phyloP scores from a whole-genome alignment of 64 coral and sea anemone genomes.

The Porites australiensis region DNA sequence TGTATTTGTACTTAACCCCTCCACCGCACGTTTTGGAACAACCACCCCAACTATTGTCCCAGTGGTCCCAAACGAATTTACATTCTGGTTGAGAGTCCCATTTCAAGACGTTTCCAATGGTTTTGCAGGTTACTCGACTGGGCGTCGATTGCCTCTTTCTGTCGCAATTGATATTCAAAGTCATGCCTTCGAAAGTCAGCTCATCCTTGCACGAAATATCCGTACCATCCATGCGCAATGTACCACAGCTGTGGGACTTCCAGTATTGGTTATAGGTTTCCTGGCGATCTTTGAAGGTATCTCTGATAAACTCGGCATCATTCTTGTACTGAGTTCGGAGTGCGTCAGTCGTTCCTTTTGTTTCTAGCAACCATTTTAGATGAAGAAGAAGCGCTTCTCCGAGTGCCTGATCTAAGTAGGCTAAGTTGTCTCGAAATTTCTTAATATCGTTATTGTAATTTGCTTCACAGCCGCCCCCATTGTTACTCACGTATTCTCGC shows the following conservation, averaged over 20 bases:
- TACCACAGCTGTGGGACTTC: conserved; percentile 7
- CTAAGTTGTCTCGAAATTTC: neutral
- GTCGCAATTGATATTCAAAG: conserved; percentile 4
- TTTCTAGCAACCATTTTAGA: conserved; percentile 35
- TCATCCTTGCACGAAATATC: conserved; percentile 7
- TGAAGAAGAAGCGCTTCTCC: conserved; percentile 20
- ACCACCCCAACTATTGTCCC: neutral
- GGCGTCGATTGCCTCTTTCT: conserved; percentile 5
- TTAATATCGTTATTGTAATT: conserved; percentile 24
- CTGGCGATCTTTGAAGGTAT: conserved; percentile 23
- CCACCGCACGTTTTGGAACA: conserved; percentile 25
- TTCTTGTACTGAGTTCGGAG: conserved; percentile 25
- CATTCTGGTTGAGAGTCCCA: conserved; percentile 43
- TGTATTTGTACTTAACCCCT: neutral
- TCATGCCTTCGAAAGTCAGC: conserved; percentile 22
- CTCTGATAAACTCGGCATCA: neutral
- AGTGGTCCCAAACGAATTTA: conserved; percentile 8
- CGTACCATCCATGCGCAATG: neutral
- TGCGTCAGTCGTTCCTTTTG: neutral
- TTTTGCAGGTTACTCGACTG: neutral
- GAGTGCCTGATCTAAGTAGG: conserved; percentile 18
- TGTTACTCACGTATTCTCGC: conserved; percentile 30
- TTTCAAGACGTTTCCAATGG: conserved; percentile 2
- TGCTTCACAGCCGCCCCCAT: conserved; percentile 7
- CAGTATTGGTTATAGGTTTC: conserved; percentile 29